Conservation (phyloP, 1,140 invertebrate species). For the Brachionus sp. region DNA sequence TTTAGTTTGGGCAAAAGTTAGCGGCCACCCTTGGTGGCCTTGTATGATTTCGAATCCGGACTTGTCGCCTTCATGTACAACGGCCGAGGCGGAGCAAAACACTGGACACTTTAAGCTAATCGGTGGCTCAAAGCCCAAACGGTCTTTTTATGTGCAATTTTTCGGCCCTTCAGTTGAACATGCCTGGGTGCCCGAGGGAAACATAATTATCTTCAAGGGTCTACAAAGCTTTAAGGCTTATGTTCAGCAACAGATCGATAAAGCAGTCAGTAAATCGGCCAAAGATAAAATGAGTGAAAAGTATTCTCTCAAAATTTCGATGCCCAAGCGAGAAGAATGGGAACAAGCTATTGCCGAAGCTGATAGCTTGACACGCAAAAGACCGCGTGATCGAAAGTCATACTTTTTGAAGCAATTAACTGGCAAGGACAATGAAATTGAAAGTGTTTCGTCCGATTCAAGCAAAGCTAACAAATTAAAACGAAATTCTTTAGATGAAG, state of each 20-base stretch:
- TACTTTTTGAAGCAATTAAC: not conserved
- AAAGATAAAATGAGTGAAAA: slow-evolving; percentile 24
- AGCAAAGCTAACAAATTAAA: not conserved
- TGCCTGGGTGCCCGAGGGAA: not conserved
- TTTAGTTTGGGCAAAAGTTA: slow-evolving; percentile 35
- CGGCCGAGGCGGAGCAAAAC: not conserved
- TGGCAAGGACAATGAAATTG: not conserved
- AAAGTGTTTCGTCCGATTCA: not conserved
- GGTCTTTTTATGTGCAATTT: slow-evolving; percentile 18
- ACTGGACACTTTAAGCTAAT: not conserved
- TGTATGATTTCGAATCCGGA: slow-evolving; percentile 32
- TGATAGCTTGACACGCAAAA: not conserved
- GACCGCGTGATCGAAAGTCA: not conserved
- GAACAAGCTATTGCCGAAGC: slow-evolving; percentile 18
- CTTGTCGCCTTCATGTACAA: not conserved
- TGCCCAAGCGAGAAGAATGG: not conserved
- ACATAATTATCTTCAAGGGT: not conserved
- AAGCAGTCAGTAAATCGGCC: not conserved
- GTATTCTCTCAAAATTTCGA: not conserved
- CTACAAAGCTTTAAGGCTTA: not conserved
- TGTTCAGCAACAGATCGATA: slow-evolving; percentile 18
- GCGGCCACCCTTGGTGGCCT: slow-evolving; percentile 45
- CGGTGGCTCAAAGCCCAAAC: not conserved
- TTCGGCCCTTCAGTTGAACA: slow-evolving; percentile 15
- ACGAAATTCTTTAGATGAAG: not conserved